Base-by-base conservation (phyloP, 2,797 vertebrate genomes). In the Tauraco hartlaubi region DNA sequence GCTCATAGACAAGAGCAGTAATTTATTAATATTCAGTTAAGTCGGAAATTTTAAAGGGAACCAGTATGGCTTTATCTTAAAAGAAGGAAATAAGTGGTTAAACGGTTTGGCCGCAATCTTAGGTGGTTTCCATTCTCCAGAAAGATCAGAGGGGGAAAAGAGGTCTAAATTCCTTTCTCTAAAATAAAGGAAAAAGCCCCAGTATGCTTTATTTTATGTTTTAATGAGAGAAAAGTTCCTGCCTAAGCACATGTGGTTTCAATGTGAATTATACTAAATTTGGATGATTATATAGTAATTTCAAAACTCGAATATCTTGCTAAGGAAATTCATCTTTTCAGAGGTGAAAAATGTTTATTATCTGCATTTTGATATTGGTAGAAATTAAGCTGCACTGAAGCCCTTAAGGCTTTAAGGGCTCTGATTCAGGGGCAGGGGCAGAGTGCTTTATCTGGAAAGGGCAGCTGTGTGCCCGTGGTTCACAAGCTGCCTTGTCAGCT, bases 71-170 rank as follows among this genome's bases (percentile, higher is more conserved):
- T 97, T 97, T 98, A 98, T 98, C 97, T 97, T 97, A 95, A 97
- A 98, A 98, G 97, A 98, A 99, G 99, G 99, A 99, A 99, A 98
- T 98, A 94, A 98, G 99, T 99, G 99, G 99, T 99, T 97, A 98
- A 98, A 98, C 98, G 96, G 98, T 99, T 98, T 97, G 98, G 95
- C 88, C 96, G 43, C 94, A 94, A 94, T 94, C 94, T 98, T 98
- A 98, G 96, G 97, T 98, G 98, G 97, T 97, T 98, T 98, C 97
- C 96, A 96, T 97, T 97, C 68, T 97, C 97, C 96, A 98, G 96
- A 94, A 95, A 93, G 81, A 79, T 56, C 54, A 84, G 90, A 88
- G 75, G 76, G 93, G 94, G 63, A 26, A 95, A 86, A 96, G 80
- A 44, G 73, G 51, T 59, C 67, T 94, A 86, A 84, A 91, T 88